These are phyloP conservation scores for Drosophila navojoa DNA, from an alignment of 1,140 invertebrate species.

Conservation along the genomic window DNA sequence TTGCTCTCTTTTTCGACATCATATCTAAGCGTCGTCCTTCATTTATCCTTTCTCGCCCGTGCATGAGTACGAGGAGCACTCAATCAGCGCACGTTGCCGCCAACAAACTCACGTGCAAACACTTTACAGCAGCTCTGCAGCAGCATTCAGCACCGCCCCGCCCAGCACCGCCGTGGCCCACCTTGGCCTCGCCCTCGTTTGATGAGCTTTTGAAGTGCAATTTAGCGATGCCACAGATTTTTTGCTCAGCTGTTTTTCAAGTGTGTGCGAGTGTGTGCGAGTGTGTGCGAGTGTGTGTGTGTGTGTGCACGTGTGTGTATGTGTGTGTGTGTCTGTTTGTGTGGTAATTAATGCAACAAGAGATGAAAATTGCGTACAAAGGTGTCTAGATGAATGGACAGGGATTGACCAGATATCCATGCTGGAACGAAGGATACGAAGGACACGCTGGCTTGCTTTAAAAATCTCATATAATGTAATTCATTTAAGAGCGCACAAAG, in stretches of 20 bases:
- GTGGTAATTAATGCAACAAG: constrained; percentile 75
- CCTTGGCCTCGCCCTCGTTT: constrained; percentile 49
- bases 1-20: constrained; percentile 47
- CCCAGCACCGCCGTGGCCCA: background rate
- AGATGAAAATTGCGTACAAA: constrained; percentile 29
- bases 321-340: constrained; percentile 24
- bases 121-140: constrained; percentile 55
- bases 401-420: constrained; percentile 2
- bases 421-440: background rate
- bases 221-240: constrained; percentile 77
- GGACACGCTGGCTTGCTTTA: constrained; percentile 16
- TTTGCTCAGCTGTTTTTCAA: constrained; percentile 50
- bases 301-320: constrained; percentile 3
- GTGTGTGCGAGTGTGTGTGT: background rate
- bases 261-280: constrained; percentile 30
- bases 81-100: constrained; percentile 79
- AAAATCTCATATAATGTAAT: constrained; percentile 17
- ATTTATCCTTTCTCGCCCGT: constrained; percentile 70
- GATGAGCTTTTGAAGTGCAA: constrained; percentile 68
- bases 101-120: constrained; percentile 79
- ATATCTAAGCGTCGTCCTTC: constrained; percentile 76
- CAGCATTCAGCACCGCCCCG: background rate
- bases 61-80: constrained; percentile 50
- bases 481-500: constrained; percentile 2
- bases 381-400: constrained; percentile 10